Base-by-base conservation (phyloP, 2,797 vertebrate genomes). In the Benthosema pterotum region DNA sequence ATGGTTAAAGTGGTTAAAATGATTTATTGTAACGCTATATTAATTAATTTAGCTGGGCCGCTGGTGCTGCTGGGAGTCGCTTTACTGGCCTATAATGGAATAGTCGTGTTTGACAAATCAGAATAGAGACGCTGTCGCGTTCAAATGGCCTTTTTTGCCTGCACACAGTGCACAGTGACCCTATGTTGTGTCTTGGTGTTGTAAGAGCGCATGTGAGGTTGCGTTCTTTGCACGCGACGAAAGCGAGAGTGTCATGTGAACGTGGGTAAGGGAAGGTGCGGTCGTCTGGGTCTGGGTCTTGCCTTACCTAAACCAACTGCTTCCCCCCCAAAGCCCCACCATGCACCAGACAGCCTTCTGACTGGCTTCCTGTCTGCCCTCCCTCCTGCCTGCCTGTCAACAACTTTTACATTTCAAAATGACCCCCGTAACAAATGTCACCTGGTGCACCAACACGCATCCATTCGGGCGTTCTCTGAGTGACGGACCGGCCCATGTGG, bases 191-290 rank as follows among this genome's bases (percentile, higher is more conserved):
- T 32, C 11, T 42, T 64, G 45, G 6, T 16, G 4, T 19, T 42
- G 11, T 13, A 38, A 11, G n/a, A 5, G 3, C 4, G 22, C n/a
- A 14, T 17, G 12, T 48, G 55, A 43, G 45, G 13, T n/a, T 57
- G 8, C 2, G 13, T 13, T 13, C 5, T 11, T 5, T 7, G 57
- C 19, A 54, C 62, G 25, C 49, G 55, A 56, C 67, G 67, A 74
- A 74, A 79, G 72, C 71, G 72, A 70, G 66, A 75, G 60, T 72
- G 63, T 16, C 52, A 60, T 13, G 54, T 45, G 50, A 19, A n/a
- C 43, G 42, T 58, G 28, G 62, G 65, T 74, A 72, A 52, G 63
- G 71, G 74, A 79, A 83, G 74, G 60, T 83, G 77, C 71, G 69
- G 77, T 70, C 22, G 22, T 25, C 22, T 25, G 22, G 22, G 22